Evolutionary conservation across 2,797 vertebrate genomes (phyloP).

Genomic region (Sylvilagus floridanus): DNA sequence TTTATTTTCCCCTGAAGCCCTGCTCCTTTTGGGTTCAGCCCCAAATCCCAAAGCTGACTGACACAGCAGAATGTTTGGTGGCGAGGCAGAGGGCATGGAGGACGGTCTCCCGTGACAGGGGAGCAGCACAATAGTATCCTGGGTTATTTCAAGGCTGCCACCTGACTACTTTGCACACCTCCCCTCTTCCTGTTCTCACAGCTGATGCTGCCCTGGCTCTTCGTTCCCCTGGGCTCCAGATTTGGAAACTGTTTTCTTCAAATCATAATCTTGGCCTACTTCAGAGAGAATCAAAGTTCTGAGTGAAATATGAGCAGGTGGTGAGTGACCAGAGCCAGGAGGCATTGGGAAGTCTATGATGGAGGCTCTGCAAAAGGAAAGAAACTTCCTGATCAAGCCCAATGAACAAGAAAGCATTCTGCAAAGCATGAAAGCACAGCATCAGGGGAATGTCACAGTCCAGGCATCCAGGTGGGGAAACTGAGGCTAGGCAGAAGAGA

Average conservation of each 20-base stretch:
- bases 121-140: background rate
- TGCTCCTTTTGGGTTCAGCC: slow-evolving; percentile 28
- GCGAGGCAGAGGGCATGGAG: background rate
- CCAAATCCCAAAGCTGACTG: slow-evolving; percentile 14
- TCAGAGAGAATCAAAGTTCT: slow-evolving; percentile 22
- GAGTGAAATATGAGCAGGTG: slow-evolving; percentile 48
- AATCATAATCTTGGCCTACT: slow-evolving; percentile 49
- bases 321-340: background rate
- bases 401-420: slow-evolving; percentile 59
- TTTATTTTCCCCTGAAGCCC: slow-evolving; percentile 1
- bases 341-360: slow-evolving; percentile 4
- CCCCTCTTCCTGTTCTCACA: slow-evolving; percentile 20
- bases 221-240: slow-evolving; percentile 18
- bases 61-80: background rate
- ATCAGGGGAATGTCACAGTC: slow-evolving; percentile 9
- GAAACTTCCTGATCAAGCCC: background rate
- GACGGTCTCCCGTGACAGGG: background rate
- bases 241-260: slow-evolving; percentile 51
- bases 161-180: background rate
- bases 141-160: slow-evolving; percentile 14
- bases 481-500: background rate
- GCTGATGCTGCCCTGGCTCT: background rate
- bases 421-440: slow-evolving; percentile 42
- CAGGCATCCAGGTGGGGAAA: background rate
- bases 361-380: background rate